Base-by-base conservation (phyloP, 2,888 invertebrate genomes). In the Mechanitis messenoides region DNA sequence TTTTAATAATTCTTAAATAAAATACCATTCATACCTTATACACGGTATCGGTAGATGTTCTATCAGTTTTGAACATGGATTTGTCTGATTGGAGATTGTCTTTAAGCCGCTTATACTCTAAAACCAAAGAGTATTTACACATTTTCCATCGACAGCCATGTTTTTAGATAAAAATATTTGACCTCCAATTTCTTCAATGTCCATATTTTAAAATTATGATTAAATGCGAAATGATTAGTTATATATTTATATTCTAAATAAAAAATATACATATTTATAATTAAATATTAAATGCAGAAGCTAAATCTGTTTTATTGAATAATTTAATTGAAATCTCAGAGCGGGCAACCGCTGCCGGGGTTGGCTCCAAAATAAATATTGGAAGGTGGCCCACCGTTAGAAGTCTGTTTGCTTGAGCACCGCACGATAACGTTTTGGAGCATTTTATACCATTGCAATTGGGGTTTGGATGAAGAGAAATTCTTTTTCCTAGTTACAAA, bases 321-420 rank as follows among this genome's bases (percentile, higher is more conserved):
- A 61, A 59, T 64, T 64, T 50, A 64, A 62, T 64, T 45, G 57
- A 53, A 65, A 62, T 58, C 62, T 55, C 55, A 58, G 45, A 45
- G 55, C 53, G 55, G 61, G 59, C 57, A 58, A 57, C 64, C 55
- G 53, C 60, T 53, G 53, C 35, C 45, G 62, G 58, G 60, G 60
- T 53, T 58, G 56, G 62, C 60, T 56, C 74, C 71, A 80, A 78
- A 77, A 82, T 84, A 81, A 87, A 87, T 87, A 85, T 86, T 85
- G 79, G 78, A 62, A 60, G 53, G 53, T 62, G 53, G 58, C 55
- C 80, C 76, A 31, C 71, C 74, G 75, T 75, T 77, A 73, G 72
- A 72, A 75, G 78, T 73, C 74, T 82, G 81, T 85, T 86, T 85
- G 80, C 77, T 84, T 83, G 78, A 83, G 76, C 81, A 81, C 85